Evolutionary conservation across 2,888 invertebrate genomes (phyloP).

Genomic region (Omphaloscelis lunosa): DNA sequence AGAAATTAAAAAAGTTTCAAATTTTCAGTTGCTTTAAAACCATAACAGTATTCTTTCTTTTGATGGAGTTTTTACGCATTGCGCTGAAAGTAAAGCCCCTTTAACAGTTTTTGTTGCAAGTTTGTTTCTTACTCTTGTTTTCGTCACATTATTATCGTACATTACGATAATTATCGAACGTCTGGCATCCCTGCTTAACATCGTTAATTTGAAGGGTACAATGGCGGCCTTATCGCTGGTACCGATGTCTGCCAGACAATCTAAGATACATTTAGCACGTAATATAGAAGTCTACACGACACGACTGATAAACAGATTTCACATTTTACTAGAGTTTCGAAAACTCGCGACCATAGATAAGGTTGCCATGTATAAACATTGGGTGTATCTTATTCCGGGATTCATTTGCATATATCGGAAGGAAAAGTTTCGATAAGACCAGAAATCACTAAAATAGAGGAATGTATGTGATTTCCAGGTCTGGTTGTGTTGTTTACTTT

Average conservation of each 20-base stretch:
- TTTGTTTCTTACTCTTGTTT: too few relatives aligned
- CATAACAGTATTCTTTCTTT: too few relatives aligned
- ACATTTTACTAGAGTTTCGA: constrained; percentile 40
- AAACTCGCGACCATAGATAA: constrained; percentile 34
- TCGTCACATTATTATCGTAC: too few relatives aligned
- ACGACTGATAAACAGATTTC: constrained; percentile 27
- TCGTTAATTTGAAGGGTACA: constrained; percentile 8
- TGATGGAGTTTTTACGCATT: too few relatives aligned
- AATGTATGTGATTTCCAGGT: constrained; percentile 39
- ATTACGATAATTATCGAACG: too few relatives aligned
- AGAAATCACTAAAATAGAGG: constrained; percentile 30
- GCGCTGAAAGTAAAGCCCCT: too few relatives aligned
- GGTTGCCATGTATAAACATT: constrained; percentile 16
- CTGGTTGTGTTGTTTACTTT: constrained; percentile 40
- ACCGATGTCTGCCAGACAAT: not conserved
- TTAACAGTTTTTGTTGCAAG: too few relatives aligned
- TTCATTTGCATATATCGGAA: constrained; percentile 45
- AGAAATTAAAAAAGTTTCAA: too few relatives aligned
- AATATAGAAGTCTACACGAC: constrained; percentile 32
- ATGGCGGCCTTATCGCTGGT: not conserved
- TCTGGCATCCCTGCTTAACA: not conserved
- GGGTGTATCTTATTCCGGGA: constrained; percentile 34
- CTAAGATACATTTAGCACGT: constrained; percentile 11
- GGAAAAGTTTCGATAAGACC: constrained; percentile 42
- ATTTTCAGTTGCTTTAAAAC: too few relatives aligned